Evolutionary conservation across 2,888 invertebrate species (phyloP).

Genomic region (Drosophila bunnanda): DNA sequence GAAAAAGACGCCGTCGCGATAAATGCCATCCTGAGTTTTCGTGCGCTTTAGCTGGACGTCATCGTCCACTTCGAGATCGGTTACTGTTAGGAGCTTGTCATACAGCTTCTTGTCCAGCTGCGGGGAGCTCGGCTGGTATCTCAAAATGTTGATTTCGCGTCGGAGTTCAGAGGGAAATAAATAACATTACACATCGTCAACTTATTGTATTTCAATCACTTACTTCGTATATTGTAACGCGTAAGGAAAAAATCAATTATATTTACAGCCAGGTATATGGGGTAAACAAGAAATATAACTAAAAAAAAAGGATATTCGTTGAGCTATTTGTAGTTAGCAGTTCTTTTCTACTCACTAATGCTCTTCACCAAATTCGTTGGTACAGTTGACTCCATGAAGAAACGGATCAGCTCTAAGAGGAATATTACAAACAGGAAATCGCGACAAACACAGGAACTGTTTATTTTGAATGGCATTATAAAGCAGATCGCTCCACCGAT

Average conservation of each 20-base stretch:
- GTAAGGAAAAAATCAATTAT: conserved; percentile 44
- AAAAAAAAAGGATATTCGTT: background rate
- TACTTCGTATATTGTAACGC: conserved; percentile 46
- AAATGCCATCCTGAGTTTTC: background rate
- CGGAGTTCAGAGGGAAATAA: background rate
- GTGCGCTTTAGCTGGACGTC: conserved; percentile 10
- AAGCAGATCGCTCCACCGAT: conserved; percentile 59
- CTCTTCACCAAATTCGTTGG: conserved; percentile 12
- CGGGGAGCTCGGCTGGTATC: background rate
- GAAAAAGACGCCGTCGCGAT: background rate
- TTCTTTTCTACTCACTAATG: conserved; percentile 19
- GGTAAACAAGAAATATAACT: conserved; percentile 46
- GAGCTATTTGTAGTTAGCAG: no score
- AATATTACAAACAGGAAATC: conserved; percentile 57
- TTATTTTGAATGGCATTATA: conserved; percentile 57
- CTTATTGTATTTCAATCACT: conserved; percentile 16
- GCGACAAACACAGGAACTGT: conserved; percentile 35
- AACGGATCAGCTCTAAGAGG: conserved; percentile 25
- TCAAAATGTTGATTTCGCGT: conserved; percentile 3
- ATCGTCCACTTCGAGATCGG: conserved; percentile 35
- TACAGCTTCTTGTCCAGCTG: background rate
- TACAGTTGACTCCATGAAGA: background rate
- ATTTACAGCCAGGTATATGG: conserved; percentile 46
- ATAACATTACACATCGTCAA: no score
- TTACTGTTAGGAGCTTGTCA: conserved; percentile 4